A percentile compares a stretch with the other conserved stretches of the same genome.
Evolutionary conservation across 2,888 invertebrate species (phyloP).

Genomic region (Caenorhabditis becei): DNA sequence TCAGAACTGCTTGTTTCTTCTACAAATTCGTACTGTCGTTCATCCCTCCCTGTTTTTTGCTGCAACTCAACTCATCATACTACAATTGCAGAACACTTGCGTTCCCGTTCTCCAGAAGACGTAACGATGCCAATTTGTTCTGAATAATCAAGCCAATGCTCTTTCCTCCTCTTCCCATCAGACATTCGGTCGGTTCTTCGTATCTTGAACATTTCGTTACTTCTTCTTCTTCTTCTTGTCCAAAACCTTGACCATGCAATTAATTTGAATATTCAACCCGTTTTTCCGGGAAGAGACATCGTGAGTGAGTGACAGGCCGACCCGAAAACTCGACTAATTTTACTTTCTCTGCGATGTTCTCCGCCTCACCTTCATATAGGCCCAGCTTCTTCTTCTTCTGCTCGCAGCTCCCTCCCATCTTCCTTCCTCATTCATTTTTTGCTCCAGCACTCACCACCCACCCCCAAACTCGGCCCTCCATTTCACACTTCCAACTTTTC

Average conservation of each 20-base stretch:
- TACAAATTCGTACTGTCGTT: too few species aligned
- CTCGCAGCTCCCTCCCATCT: slow-evolving; percentile 39
- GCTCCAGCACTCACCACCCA: slow-evolving; percentile 40
- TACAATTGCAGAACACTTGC: background rate
- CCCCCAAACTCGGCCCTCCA: background rate
- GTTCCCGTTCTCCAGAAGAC: background rate
- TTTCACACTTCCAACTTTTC: slow-evolving; percentile 46
- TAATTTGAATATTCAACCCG: slow-evolving; percentile 63
- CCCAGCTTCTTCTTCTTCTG: slow-evolving; percentile 11
- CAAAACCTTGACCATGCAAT: slow-evolving; percentile 54
- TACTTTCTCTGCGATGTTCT: slow-evolving; percentile 54
- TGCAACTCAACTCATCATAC: too few species aligned
- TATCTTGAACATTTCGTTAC: slow-evolving; percentile 27
- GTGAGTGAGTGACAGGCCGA: slow-evolving; percentile 63
- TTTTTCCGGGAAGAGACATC: slow-evolving; percentile 59
- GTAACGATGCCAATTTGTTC: slow-evolving; percentile 1
- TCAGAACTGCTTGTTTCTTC: too few species aligned
- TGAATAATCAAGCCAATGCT: slow-evolving; percentile 32
- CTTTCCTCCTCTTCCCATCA: background rate
- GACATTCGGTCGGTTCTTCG: slow-evolving; percentile 1
- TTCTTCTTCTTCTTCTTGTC: slow-evolving; percentile 4
- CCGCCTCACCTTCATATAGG: slow-evolving; percentile 53
- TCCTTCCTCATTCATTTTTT: slow-evolving; percentile 54
- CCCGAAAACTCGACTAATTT: slow-evolving; percentile 60
- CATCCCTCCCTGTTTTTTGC: too few species aligned